A percentile compares a stretch with the other conserved stretches of the same genome.
Evolutionary conservation across 1,140 invertebrate species (phyloP).

Genomic region (Oedothorax gibbosus): DNA sequence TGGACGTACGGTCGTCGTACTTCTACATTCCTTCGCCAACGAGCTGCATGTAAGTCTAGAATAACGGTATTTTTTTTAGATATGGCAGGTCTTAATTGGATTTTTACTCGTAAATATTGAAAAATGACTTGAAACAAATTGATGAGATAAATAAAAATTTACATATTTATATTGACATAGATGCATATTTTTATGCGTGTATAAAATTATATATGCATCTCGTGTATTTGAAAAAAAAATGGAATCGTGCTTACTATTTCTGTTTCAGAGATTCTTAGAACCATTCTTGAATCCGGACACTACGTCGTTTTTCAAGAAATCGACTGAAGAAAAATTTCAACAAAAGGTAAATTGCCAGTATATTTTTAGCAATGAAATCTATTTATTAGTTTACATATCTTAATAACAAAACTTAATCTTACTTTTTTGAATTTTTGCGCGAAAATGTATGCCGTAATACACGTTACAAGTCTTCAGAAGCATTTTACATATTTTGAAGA

Average conservation of each 20-base stretch:
- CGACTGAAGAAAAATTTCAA: constrained; percentile 58
- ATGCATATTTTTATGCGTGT: neutral
- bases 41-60: constrained; percentile 74
- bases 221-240: neutral
- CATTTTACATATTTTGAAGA: no score
- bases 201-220: neutral
- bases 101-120: neutral
- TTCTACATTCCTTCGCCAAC: constrained; percentile 79
- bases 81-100: constrained; percentile 14
- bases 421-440: no score
- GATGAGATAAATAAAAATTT: no score
- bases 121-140: neutral
- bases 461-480: no score
- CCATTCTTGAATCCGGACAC: constrained; percentile 73
- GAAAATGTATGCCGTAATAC: no score
- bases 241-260: neutral
- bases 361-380: neutral
- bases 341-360: constrained; percentile 37
- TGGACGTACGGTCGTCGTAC: constrained; percentile 78
- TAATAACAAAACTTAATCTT: no score
- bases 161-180: no score
- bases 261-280: constrained; percentile 76
- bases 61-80: neutral
- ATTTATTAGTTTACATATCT: neutral
- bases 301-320: constrained; percentile 68